phyloP scores from a whole-genome alignment of 2,888 invertebrate species.

The Exocentrus adspersus region DNA sequence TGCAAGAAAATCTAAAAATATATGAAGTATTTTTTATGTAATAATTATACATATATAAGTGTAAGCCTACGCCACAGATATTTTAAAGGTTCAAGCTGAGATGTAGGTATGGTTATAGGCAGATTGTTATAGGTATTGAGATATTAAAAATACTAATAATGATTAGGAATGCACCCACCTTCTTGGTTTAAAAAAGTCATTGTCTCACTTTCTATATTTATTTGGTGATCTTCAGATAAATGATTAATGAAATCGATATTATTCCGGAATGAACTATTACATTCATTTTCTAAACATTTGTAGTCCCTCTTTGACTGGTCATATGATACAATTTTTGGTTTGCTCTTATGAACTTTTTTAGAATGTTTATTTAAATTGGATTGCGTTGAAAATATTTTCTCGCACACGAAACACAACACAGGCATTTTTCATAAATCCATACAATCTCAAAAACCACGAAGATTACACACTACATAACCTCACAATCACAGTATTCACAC shows the following conservation, averaged over 20 bases:
- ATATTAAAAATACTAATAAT: not conserved
- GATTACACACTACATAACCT: too few species aligned
- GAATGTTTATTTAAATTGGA: not conserved
- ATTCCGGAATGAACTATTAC: not conserved
- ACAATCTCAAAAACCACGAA: too few species aligned
- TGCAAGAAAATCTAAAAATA: not conserved
- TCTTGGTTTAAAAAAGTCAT: not conserved
- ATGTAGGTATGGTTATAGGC: not conserved
- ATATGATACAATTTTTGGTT: not conserved
- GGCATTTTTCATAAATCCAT: too few species aligned
- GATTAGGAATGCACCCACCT: not conserved
- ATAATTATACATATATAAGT: not conserved
- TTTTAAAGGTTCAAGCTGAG: too few species aligned
- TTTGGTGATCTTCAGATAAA: not conserved
- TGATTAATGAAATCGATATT: conserved; percentile 1
- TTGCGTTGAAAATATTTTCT: not conserved
- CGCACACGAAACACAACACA: not conserved
- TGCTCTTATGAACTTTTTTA: not conserved
- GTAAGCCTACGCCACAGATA: not conserved
- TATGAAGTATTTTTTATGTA: not conserved
- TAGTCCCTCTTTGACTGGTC: not conserved
- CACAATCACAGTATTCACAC: too few species aligned
- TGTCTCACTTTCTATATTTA: not conserved
- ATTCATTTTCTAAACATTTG: conserved; percentile 5
- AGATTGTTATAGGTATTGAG: too few species aligned